Evolutionary conservation across 1,140 invertebrate species (phyloP).

Genomic region (Triops longicaudatus): DNA sequence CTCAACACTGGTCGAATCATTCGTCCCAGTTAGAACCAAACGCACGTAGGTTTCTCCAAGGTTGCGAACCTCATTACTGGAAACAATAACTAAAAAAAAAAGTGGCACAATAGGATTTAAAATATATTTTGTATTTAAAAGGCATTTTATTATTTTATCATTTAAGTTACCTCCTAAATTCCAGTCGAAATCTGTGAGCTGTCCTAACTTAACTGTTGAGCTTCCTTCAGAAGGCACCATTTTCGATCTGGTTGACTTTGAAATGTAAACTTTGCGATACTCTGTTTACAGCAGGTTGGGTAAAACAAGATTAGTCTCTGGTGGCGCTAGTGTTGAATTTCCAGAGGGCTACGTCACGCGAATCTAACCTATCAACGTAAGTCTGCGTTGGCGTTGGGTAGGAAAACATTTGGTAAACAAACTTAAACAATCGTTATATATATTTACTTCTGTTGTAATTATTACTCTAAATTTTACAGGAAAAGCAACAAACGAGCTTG

Average conservation of each 20-base stretch:
- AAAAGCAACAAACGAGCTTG: no score
- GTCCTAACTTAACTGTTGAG: neutral
- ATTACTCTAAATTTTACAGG: no score
- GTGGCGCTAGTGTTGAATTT: no score
- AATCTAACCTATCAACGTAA: no score
- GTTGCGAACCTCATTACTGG: neutral
- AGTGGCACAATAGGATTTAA: neutral
- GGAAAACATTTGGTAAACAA: no score
- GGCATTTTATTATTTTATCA: neutral
- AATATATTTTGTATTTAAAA: neutral
- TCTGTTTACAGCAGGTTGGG: no score
- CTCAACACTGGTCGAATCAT: neutral
- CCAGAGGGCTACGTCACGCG: no score
- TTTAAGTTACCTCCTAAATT: neutral
- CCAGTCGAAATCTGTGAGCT: neutral
- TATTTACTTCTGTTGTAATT: no score
- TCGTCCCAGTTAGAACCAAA: neutral
- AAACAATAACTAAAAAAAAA: neutral
- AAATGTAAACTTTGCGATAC: neutral
- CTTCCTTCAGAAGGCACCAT: neutral
- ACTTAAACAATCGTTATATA: no score
- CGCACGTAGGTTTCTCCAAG: neutral
- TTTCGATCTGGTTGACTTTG: neutral
- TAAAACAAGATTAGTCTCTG: no score
- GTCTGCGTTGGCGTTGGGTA: no score